phyloP scores from a whole-genome alignment of 2,888 invertebrate species.

The Macroteleia sp. region DNA sequence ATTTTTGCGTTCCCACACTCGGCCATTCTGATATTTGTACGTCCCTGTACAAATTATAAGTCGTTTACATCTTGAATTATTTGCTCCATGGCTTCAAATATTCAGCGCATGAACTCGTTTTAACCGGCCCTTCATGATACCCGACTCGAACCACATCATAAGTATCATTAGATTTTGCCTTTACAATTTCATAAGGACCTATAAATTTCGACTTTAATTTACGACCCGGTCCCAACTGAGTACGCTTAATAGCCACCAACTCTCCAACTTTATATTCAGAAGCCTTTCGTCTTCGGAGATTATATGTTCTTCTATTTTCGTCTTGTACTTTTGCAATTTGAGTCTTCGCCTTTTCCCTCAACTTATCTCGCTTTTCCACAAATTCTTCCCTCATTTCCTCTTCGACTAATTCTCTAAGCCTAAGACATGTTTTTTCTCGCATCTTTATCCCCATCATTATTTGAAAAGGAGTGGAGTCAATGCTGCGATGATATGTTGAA shows the following conservation, averaged over 20 bases:
- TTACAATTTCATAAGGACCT: conserved; percentile 57
- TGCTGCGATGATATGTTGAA: conserved; percentile 36
- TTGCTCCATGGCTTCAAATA: conserved; percentile 26
- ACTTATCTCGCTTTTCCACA: not conserved
- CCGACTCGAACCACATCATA: conserved; percentile 29
- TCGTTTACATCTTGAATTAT: conserved; percentile 33
- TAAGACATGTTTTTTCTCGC: not conserved
- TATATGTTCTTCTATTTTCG: conserved; percentile 54
- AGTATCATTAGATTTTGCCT: conserved; percentile 18
- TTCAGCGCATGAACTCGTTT: conserved; percentile 26
- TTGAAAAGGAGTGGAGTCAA: conserved; percentile 38
- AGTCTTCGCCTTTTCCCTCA: conserved; percentile 24
- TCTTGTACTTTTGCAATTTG: conserved; percentile 52
- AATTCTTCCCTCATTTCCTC: not conserved
- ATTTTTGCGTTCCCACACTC: conserved; percentile 13
- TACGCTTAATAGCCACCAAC: conserved; percentile 74
- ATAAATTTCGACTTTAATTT: conserved; percentile 66
- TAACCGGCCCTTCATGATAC: conserved; percentile 18
- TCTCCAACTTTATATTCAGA: conserved; percentile 61
- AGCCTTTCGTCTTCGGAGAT: conserved; percentile 30
- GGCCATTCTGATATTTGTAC: conserved; percentile 27
- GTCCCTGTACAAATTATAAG: conserved; percentile 1
- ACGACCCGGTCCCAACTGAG: conserved; percentile 54
- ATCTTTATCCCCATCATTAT: conserved; percentile 19
- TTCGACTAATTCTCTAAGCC: not conserved